Evolutionary conservation across 2,113 vertebrate genomes (phyloP), one percentile per base, ranked within the genome.

Genomic region (Rhinichthys klamathensis): DNA sequence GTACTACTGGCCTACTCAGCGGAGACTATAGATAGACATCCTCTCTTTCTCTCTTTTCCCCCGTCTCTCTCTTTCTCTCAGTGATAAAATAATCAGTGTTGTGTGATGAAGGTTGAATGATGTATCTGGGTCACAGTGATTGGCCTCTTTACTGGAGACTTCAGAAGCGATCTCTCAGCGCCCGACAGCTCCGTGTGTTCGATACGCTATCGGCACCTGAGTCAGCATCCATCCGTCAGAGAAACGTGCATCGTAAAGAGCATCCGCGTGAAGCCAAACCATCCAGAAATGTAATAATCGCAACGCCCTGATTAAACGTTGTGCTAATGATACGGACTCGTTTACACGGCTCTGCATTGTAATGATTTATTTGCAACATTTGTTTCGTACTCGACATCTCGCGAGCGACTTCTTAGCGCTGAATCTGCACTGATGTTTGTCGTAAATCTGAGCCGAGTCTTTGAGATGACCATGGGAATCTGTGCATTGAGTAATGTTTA

Each of bases 51-150:
- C 35, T 25, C 70, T 25, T 70, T 15, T 67, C 63, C 32, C 35
- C 41, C 41, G 41, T 38, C 32, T 78, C n/a, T 83, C 69, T 72
- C 51, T 32, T 58, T 80, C 76, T 61, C 77, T 73, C 84, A 49
- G 84, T 81, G 27, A 80, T 72, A 80, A 79, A 80, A 56, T 82
- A 85, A 85, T 83, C 80, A 67, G 84, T 74, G 84, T 75, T 76
- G 63, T 81, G 85, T 84, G 83, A 87, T 86, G 85, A 86, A 83
- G 69, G 77, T 70, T 56, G 78, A 79, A 73, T 73, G 84, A 85
- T 84, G 70, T 88, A 88, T 88, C 58, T 88, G 85, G 87, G 87
- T 88, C 87, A 86, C 85, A 81, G 76, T 75, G 85, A 86, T 83
- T 84, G 85, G 76, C 87, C 87, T 88, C 85, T 81, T 84, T 88